Percentiles rank a stretch among this genome's conserved stretches.
Conservation (phyloP, 2,797 vertebrate genomes). For the Tarsius wallacei region DNA sequence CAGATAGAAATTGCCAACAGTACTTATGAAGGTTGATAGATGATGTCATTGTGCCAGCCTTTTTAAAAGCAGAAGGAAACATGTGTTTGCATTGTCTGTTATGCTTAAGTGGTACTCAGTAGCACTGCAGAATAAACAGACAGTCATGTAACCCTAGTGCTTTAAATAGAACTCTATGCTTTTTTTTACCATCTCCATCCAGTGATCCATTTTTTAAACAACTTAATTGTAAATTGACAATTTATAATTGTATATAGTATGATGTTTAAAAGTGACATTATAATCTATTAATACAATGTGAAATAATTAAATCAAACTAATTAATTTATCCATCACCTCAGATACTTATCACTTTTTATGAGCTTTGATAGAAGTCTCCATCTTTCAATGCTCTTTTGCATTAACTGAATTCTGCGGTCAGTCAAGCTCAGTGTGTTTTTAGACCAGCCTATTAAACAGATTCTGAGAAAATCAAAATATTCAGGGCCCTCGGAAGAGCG, state of each 20-base stretch:
- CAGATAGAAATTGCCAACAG: background rate
- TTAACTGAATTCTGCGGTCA: conserved; percentile 45
- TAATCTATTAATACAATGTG: background rate
- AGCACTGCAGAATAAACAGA: background rate
- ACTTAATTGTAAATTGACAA: background rate
- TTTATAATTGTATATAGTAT: background rate
- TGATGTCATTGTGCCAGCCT: background rate
- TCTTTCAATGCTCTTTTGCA: conserved; percentile 30
- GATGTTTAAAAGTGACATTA: background rate
- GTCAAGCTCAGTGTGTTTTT: background rate
- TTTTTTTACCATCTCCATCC: background rate
- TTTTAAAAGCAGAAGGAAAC: conserved; percentile 1
- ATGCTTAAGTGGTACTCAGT: background rate
- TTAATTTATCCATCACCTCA: background rate
- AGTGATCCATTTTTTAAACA: background rate
- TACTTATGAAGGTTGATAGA: conserved; percentile 23
- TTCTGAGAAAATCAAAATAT: conserved; percentile 23
- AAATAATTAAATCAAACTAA: background rate
- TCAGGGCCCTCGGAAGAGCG: conserved; percentile 38
- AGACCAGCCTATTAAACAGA: conserved; percentile 36
- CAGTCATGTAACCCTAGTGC: background rate
- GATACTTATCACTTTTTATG: background rate
- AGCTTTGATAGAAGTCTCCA: conserved; percentile 17
- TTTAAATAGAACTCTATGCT: conserved; percentile 46
- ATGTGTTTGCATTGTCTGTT: conserved; percentile 15